Percentiles rank a stretch among this genome's conserved stretches.
These are phyloP conservation scores for Ostrea denselamellosa DNA, from an alignment of 1,140 invertebrate species.

Conservation along the genomic window DNA sequence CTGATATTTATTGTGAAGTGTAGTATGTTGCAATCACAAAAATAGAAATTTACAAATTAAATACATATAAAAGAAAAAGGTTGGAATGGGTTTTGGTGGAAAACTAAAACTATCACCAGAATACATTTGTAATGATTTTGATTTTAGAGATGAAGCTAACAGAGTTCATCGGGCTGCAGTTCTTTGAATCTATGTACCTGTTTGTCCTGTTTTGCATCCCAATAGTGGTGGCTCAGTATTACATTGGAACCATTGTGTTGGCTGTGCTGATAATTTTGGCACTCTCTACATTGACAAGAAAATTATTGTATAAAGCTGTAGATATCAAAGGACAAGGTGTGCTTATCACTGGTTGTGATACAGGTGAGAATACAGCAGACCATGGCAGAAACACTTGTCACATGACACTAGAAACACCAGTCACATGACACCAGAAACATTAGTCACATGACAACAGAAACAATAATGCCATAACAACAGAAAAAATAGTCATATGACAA, in stretches of 20 bases:
- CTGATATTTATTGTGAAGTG: no score
- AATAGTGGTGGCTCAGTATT: conserved; percentile 35
- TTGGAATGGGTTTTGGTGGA: no score
- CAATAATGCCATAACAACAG: no score
- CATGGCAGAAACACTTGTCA: not conserved
- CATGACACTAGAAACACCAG: no score
- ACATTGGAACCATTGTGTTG: conserved; percentile 7
- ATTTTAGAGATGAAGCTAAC: conserved; percentile 39
- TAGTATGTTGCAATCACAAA: no score
- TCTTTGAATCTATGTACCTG: conserved; percentile 43
- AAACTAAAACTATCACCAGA: no score
- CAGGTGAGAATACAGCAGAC: conserved; percentile 35
- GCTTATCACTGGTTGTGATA: conserved; percentile 57
- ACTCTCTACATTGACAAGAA: not conserved
- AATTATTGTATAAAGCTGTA: conserved; percentile 23
- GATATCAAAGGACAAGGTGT: conserved; percentile 49
- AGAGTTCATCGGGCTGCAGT: conserved; percentile 31
- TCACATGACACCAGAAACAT: no score
- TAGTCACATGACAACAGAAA: no score
- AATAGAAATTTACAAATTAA: no score
- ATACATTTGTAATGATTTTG: not conserved
- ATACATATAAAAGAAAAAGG: no score
- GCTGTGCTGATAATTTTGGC: not conserved
- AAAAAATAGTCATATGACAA: not conserved
- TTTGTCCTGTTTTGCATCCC: conserved; percentile 29